Percentiles rank a stretch among this genome's conserved stretches.
These are phyloP conservation scores for Babyrousa celebensis DNA, from an alignment of 2,797 vertebrate species.

Conservation along the genomic window DNA sequence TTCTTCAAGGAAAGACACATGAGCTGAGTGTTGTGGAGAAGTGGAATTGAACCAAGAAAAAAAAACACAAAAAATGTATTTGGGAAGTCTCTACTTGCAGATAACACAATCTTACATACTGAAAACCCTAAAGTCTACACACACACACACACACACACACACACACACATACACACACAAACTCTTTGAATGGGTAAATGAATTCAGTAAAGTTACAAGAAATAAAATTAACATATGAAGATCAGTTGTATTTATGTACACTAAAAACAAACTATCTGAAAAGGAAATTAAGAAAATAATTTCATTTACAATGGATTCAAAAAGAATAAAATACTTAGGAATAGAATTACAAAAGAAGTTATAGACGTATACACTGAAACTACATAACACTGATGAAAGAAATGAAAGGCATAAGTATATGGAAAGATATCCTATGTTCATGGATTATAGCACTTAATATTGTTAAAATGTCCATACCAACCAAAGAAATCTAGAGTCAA, in stretches of 20 bases:
- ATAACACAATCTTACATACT: neutral
- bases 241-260: neutral
- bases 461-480: neutral
- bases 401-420: neutral
- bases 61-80: neutral
- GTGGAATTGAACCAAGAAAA: neutral
- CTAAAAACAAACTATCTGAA: too few species aligned
- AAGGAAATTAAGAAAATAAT: too few species aligned
- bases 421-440: too few species aligned
- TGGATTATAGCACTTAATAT: neutral
- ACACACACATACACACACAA: neutral
- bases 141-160: neutral
- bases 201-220: neutral
- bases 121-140: neutral
- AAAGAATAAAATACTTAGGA: too few species aligned
- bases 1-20: neutral
- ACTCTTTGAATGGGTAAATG: neutral
- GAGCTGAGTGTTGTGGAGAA: neutral
- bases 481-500: neutral
- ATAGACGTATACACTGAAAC: neutral
- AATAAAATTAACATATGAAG: neutral
- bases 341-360: too few species aligned
- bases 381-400: neutral
- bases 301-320: too few species aligned
- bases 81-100: neutral